A percentile compares a stretch with the other conserved stretches of the same genome.
Conservation (phyloP, 2,113 vertebrate genomes). For the Galemys pyrenaicus region DNA sequence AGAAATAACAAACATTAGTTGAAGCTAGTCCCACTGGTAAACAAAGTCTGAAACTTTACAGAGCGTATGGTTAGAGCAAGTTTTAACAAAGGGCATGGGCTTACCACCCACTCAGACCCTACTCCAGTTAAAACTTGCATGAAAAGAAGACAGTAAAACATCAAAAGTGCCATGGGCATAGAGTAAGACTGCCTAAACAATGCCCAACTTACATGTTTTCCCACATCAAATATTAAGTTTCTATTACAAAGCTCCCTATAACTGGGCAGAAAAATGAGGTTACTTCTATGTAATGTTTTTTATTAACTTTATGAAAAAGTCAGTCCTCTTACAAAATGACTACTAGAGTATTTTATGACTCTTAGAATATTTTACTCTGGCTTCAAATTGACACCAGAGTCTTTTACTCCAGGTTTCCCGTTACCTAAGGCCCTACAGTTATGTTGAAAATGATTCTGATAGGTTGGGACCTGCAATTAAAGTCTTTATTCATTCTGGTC, state of each 20-base stretch:
- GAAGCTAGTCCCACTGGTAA: background rate
- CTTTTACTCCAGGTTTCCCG: background rate
- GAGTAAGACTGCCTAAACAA: background rate
- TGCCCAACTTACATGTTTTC: background rate
- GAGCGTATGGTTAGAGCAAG: background rate
- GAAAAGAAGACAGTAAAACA: background rate
- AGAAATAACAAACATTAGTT: background rate
- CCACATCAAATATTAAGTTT: background rate
- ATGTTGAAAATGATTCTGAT: background rate
- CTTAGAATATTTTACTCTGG: no score
- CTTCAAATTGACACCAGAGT: background rate
- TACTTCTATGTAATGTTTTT: background rate
- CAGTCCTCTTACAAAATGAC: background rate
- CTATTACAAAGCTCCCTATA: conserved; percentile 24
- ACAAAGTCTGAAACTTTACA: background rate
- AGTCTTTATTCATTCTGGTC: background rate
- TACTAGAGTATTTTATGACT: background rate
- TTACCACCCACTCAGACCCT: background rate
- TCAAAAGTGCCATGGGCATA: background rate
- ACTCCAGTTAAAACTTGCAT: conserved; percentile 3
- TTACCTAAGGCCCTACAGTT: background rate
- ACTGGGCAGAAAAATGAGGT: background rate
- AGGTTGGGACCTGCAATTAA: background rate
- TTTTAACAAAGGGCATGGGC: background rate
- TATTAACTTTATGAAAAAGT: conserved; percentile 6